A percentile compares a stretch with the other conserved stretches of the same genome.
These are phyloP conservation scores for Lucinisca nassula DNA, from an alignment of 2,888 invertebrate species.

Conservation along the genomic window DNA sequence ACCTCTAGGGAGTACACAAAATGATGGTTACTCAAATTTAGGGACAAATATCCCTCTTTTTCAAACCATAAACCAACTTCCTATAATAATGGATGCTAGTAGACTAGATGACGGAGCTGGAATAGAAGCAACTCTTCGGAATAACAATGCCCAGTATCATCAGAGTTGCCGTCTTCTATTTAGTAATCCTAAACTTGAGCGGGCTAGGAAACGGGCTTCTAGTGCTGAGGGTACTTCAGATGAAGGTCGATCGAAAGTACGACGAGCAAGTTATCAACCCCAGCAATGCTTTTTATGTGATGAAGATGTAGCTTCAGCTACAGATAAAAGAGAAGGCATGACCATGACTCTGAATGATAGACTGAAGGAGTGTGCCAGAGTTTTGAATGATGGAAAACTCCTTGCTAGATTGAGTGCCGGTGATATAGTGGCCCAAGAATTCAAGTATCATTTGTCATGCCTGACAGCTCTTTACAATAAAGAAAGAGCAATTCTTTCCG, in stretches of 20 bases:
- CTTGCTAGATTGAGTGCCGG: constrained; percentile 63
- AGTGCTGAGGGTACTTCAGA: neutral
- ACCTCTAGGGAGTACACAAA: neutral
- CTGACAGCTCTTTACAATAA: constrained; percentile 58
- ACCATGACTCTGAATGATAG: constrained; percentile 63
- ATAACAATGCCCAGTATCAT: constrained; percentile 66
- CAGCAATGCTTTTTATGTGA: constrained; percentile 59
- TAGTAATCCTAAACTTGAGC: constrained; percentile 41
- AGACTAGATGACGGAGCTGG: constrained; percentile 65
- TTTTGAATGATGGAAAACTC: constrained; percentile 61
- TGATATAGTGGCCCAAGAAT: constrained; percentile 71
- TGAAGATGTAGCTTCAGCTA: constrained; percentile 34
- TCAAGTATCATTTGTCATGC: constrained; percentile 64
- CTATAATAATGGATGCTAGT: constrained; percentile 47
- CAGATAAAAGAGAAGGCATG: constrained; percentile 56
- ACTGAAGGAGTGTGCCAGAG: constrained; percentile 57
- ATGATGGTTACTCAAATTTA: constrained; percentile 36
- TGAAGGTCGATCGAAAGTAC: neutral
- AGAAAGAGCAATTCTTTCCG: constrained; percentile 38
- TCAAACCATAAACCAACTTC: constrained; percentile 37
- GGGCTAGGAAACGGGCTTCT: constrained; percentile 33
- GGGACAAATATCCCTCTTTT: constrained; percentile 49
- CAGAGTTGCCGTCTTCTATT: constrained; percentile 49
- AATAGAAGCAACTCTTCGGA: constrained; percentile 61
- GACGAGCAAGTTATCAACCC: neutral